A percentile compares a stretch with the other conserved stretches of the same genome.
These are phyloP conservation scores for Gobio occitaniae DNA, from an alignment of 2,797 vertebrate species.

Conservation along the genomic window DNA sequence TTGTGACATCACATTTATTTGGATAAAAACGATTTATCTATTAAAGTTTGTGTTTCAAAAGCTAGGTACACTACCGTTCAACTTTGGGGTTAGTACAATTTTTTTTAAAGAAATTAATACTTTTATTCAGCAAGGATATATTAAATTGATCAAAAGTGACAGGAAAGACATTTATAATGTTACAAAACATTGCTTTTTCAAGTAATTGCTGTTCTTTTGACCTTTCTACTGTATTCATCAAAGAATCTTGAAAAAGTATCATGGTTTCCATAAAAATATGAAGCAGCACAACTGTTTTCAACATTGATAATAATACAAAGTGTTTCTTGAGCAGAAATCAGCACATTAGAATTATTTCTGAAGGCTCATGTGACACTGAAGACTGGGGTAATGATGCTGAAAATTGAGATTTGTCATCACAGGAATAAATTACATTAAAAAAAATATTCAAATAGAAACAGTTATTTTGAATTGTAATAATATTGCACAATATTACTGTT, in stretches of 20 bases:
- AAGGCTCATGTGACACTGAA: background rate
- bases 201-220: background rate
- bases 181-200: background rate
- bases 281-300: background rate
- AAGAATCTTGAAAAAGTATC: background rate
- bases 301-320: background rate
- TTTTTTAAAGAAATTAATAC: no score
- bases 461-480: background rate
- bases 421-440: background rate
- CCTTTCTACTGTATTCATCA: background rate
- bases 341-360: background rate
- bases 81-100: background rate
- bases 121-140: background rate
- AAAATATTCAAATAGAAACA: background rate
- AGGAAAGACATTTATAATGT: background rate
- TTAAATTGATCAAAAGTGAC: constrained; percentile 2
- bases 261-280: background rate
- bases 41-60: background rate
- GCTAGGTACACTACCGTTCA: background rate
- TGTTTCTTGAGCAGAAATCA: background rate
- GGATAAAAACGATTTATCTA: background rate
- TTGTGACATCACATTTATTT: constrained; percentile 1
- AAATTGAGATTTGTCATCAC: background rate
- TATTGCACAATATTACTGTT: background rate
- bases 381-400: background rate